Conservation (phyloP, 1,140 invertebrate species). For the Musca vetustissima region DNA sequence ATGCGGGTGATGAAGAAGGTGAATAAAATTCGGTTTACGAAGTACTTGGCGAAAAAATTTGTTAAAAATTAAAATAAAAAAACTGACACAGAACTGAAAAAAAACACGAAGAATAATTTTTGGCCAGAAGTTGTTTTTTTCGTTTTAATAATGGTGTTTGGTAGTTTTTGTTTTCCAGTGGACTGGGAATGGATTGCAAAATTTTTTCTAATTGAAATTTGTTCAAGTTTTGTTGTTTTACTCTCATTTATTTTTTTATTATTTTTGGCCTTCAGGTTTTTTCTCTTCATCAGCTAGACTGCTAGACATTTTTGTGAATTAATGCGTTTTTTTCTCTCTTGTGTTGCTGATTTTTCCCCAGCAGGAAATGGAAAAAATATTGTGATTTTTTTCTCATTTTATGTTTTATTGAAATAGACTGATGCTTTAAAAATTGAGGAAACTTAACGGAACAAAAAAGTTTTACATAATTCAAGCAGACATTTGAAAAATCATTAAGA, state of each 20-base stretch:
- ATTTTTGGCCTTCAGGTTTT: constrained; percentile 28
- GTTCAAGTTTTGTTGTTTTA: constrained; percentile 7
- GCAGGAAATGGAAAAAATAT: background rate
- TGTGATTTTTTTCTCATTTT: too few relatives aligned
- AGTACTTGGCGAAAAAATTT: background rate
- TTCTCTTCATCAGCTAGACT: constrained; percentile 5
- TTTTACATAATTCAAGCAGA: too few relatives aligned
- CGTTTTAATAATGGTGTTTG: background rate
- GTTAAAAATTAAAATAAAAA: constrained; percentile 1
- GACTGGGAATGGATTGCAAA: background rate
- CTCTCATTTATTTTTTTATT: background rate
- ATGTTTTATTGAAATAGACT: too few relatives aligned
- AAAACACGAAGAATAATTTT: constrained; percentile 1
- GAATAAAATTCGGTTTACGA: background rate
- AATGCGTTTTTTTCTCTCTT: constrained; percentile 20
- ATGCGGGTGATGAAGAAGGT: too few relatives aligned
- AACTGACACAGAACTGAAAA: background rate
- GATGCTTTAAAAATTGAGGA: background rate
- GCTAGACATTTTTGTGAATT: constrained; percentile 16
- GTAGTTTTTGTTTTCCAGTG: background rate
- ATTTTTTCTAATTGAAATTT: constrained; percentile 23
- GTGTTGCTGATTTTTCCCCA: background rate
- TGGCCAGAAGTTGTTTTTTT: constrained; percentile 1
- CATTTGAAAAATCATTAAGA: too few relatives aligned
- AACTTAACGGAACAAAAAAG: background rate